A percentile compares a stretch with the other conserved stretches of the same genome.
phyloP scores from a whole-genome alignment of 2,888 invertebrate species.

The Phania funesta region DNA sequence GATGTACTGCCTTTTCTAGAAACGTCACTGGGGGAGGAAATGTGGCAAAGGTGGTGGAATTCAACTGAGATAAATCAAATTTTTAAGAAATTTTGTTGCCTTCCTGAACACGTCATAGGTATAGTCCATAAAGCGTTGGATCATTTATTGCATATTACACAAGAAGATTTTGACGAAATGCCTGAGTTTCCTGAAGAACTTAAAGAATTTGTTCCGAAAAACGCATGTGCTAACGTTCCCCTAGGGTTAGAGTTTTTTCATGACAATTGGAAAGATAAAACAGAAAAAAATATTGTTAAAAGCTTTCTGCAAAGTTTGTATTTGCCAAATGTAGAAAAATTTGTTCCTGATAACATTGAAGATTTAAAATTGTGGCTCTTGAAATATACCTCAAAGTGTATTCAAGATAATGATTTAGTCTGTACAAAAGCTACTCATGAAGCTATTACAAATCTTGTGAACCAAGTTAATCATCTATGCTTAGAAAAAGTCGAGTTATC shows the following conservation, averaged over 20 bases:
- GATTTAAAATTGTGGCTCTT: constrained; percentile 72
- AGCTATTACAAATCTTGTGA: constrained; percentile 72
- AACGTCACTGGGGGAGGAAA: constrained; percentile 83
- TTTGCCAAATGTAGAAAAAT: constrained; percentile 75
- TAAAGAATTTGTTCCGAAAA: constrained; percentile 81
- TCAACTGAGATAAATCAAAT: constrained; percentile 73
- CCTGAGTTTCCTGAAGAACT: constrained; percentile 86
- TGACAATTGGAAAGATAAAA: constrained; percentile 82
- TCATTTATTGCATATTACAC: constrained; percentile 83
- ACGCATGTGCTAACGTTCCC: constrained; percentile 82
- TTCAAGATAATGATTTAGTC: constrained; percentile 69
- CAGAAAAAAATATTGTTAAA: constrained; percentile 81
- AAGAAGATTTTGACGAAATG: constrained; percentile 83
- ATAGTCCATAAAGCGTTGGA: constrained; percentile 86
- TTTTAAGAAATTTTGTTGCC: constrained; percentile 76
- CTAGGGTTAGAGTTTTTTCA: constrained; percentile 84
- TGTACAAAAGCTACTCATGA: constrained; percentile 72
- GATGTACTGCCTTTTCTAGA: constrained; percentile 82
- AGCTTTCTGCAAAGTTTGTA: constrained; percentile 82
- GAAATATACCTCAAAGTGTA: constrained; percentile 71
- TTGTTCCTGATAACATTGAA: constrained; percentile 64
- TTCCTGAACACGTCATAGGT: constrained; percentile 82
- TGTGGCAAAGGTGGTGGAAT: constrained; percentile 83
- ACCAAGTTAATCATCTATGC: constrained; percentile 66
- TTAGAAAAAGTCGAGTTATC: constrained; percentile 52